Evolutionary conservation across 2,888 invertebrate genomes (phyloP).

Genomic region (Choreutis nemorana): DNA sequence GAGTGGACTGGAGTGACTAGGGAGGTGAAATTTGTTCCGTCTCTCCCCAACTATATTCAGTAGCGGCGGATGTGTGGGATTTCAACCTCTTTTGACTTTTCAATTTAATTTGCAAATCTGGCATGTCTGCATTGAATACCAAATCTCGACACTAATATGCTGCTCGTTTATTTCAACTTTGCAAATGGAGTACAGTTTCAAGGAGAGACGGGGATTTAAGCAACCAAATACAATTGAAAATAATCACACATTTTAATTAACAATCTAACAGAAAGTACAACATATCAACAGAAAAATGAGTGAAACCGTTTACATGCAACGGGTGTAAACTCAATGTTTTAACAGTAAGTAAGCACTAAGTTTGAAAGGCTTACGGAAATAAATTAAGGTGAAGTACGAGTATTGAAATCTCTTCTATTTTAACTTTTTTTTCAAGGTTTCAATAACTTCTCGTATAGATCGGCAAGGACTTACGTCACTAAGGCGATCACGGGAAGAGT

Average conservation of each 20-base stretch:
- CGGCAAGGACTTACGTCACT: constrained; percentile 90
- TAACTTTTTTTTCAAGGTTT: too few relatives aligned
- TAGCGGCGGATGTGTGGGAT: constrained; percentile 9
- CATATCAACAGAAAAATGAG: constrained; percentile 28
- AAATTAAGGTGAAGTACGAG: constrained; percentile 8
- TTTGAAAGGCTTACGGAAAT: constrained; percentile 4
- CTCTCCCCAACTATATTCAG: constrained; percentile 37
- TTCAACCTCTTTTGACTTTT: constrained; percentile 13
- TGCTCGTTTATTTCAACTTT: too few relatives aligned
- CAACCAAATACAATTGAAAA: too few relatives aligned
- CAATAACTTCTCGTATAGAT: too few relatives aligned
- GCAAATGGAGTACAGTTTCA: too few relatives aligned
- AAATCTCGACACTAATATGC: too few relatives aligned
- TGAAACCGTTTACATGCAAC: constrained; percentile 29
- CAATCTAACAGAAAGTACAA: constrained; percentile 30
- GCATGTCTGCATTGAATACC: constrained; percentile 8
- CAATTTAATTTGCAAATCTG: constrained; percentile 13
- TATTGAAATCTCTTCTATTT: too few relatives aligned
- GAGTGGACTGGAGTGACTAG: constrained; percentile 54
- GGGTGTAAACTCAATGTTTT: too few relatives aligned
- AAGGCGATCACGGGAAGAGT: constrained; percentile 84
- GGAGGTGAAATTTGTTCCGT: constrained; percentile 41
- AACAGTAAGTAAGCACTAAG: too few relatives aligned
- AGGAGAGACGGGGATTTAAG: too few relatives aligned
- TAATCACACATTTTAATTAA: too few relatives aligned